Percentiles rank a stretch among this genome's conserved stretches.
These are phyloP conservation scores for Tortrix viridana DNA, from an alignment of 2,888 invertebrate species.

Conservation along the genomic window DNA sequence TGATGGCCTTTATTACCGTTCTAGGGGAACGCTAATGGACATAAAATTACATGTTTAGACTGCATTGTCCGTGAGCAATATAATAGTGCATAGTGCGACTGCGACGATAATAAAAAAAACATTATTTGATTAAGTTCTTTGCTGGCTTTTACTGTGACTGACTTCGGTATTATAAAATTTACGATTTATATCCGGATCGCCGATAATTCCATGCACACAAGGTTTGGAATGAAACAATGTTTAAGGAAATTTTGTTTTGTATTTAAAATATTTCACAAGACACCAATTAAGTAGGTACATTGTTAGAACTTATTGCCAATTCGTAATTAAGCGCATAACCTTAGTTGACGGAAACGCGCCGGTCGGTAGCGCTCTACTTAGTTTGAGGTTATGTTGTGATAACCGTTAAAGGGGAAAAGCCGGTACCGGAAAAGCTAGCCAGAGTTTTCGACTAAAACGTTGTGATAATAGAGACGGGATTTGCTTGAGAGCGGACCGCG, in stretches of 20 bases:
- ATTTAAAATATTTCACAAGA: conserved; percentile 66
- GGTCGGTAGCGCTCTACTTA: conserved; percentile 68
- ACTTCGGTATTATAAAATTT: neutral
- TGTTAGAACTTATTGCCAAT: conserved; percentile 68
- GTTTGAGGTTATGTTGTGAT: conserved; percentile 84
- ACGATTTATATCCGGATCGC: neutral
- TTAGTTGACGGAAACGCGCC: conserved; percentile 59
- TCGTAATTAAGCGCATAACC: conserved; percentile 50
- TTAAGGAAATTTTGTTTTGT: conserved; percentile 62
- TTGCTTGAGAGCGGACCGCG: conserved; percentile 59
- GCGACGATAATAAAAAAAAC: conserved; percentile 9
- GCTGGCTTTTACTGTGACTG: neutral
- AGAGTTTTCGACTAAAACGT: conserved; percentile 63
- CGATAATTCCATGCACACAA: conserved; percentile 40
- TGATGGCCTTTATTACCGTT: conserved; percentile 55
- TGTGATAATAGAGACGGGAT: conserved; percentile 66
- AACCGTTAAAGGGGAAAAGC: conserved; percentile 72
- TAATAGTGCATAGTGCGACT: conserved; percentile 12
- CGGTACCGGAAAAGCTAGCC: conserved; percentile 56
- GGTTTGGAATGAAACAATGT: conserved; percentile 77
- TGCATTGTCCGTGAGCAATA: conserved; percentile 32
- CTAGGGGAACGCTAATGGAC: conserved; percentile 44
- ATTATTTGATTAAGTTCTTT: conserved; percentile 18
- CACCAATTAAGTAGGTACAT: conserved; percentile 53
- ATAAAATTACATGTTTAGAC: conserved; percentile 31